Conservation (phyloP, 2,888 invertebrate species). For the Rhagonycha fulva region DNA sequence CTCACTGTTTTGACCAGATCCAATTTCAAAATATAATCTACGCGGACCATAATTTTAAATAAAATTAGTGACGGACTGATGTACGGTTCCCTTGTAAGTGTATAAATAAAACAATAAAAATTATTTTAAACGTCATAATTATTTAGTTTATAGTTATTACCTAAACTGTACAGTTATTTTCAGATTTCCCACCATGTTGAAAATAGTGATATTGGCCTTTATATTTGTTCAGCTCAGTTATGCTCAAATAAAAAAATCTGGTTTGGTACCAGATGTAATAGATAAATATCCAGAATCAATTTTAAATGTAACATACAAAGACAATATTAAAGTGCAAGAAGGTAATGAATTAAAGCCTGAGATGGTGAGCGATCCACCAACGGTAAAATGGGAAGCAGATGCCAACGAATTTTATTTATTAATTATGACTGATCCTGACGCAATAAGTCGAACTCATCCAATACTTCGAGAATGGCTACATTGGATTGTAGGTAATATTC, state of each 20-base stretch:
- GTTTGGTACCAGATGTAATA: background rate
- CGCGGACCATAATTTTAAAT: too few relatives aligned
- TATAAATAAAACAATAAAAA: too few relatives aligned
- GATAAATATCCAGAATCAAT: background rate
- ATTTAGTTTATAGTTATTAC: too few relatives aligned
- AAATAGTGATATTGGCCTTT: too few relatives aligned
- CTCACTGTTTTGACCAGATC: too few relatives aligned
- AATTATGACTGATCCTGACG: slow-evolving; percentile 73
- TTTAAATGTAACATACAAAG: background rate
- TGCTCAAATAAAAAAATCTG: background rate
- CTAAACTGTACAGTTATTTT: too few relatives aligned
- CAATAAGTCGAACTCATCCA: slow-evolving; percentile 71
- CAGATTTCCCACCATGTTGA: too few relatives aligned
- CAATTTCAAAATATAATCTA: too few relatives aligned
- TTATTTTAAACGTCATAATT: too few relatives aligned
- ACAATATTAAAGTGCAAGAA: background rate
- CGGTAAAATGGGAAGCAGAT: slow-evolving; percentile 43
- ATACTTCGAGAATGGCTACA: slow-evolving; percentile 79
- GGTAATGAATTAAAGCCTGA: slow-evolving; percentile 44
- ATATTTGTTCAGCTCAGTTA: too few relatives aligned
- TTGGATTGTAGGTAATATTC: slow-evolving; percentile 78
- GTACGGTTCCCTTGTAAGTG: too few relatives aligned
- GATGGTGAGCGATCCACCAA: slow-evolving; percentile 43
- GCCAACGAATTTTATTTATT: slow-evolving; percentile 46
- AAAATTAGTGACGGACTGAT: too few relatives aligned